Conservation (phyloP, 2,888 invertebrate species). For the Agrochola circellaris region DNA sequence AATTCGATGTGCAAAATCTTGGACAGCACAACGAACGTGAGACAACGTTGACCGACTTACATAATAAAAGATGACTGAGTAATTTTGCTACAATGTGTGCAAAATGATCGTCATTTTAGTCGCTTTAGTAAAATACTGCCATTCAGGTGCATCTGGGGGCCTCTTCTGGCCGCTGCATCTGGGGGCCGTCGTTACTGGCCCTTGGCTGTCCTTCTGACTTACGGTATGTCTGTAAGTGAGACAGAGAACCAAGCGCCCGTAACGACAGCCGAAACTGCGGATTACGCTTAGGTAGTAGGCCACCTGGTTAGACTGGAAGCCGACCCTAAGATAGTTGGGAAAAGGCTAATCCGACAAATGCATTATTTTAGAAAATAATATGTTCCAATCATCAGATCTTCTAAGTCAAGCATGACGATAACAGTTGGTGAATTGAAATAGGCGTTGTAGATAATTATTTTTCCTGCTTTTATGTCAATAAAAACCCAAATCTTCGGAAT, state of each 20-base stretch:
- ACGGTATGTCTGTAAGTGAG: too few relatives aligned
- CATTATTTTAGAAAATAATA: background rate
- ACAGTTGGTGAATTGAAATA: background rate
- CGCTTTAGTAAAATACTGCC: background rate
- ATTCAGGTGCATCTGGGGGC: background rate
- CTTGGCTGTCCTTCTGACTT: too few relatives aligned
- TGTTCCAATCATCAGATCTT: background rate
- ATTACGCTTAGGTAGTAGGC: too few relatives aligned
- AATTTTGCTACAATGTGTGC: background rate
- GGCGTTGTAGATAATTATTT: too few relatives aligned
- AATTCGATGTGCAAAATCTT: conserved; percentile 13
- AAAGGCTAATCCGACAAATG: background rate
- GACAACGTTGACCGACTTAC: conserved; percentile 32
- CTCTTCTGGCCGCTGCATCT: too few relatives aligned
- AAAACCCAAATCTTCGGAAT: too few relatives aligned
- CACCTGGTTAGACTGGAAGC: background rate
- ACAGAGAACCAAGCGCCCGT: too few relatives aligned
- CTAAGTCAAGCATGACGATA: background rate
- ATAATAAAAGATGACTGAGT: background rate
- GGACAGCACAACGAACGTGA: conserved; percentile 1
- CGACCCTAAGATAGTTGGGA: background rate
- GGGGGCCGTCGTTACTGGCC: too few relatives aligned
- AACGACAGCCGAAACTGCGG: too few relatives aligned
- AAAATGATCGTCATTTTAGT: background rate
- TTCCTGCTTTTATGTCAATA: too few relatives aligned